Conservation (phyloP, 2,113 vertebrate genomes). For the Chrysemys picta region DNA sequence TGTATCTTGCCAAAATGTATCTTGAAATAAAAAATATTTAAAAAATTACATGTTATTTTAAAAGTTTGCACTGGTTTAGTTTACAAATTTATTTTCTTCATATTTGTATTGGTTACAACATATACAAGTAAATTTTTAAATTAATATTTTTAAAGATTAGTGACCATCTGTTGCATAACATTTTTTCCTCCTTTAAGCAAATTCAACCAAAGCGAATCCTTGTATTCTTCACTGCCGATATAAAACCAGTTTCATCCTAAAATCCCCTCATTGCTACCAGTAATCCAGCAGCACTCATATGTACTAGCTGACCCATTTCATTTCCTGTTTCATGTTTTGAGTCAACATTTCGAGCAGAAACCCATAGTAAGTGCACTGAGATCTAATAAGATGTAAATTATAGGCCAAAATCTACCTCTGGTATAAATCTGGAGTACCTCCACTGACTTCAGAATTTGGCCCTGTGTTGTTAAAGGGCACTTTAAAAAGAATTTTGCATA, state of each 20-base stretch:
- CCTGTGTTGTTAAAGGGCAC: neutral
- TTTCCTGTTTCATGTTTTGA: constrained; percentile 21
- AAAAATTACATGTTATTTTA: neutral
- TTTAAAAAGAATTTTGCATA: neutral
- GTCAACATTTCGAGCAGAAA: constrained; percentile 48
- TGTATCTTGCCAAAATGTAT: constrained; percentile 26
- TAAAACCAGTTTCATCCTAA: neutral
- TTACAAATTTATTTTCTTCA: neutral
- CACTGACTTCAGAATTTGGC: neutral
- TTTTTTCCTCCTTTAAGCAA: neutral
- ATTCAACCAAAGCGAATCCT: neutral
- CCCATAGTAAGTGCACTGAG: neutral
- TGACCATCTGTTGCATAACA: neutral
- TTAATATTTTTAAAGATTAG: neutral
- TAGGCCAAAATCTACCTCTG: neutral
- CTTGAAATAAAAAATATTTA: constrained; percentile 14
- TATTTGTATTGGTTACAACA: neutral
- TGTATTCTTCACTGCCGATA: neutral
- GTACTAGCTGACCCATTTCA: neutral
- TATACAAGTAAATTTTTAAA: neutral
- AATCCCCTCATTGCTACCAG: neutral
- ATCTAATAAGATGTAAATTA: constrained; percentile 34
- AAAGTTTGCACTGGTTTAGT: neutral
- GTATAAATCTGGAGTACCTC: neutral
- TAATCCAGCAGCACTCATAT: neutral